A percentile compares a stretch with the other conserved stretches of the same genome.
Conservation (phyloP, 2,888 invertebrate genomes). For the Leptinotarsa rubiginosa region DNA sequence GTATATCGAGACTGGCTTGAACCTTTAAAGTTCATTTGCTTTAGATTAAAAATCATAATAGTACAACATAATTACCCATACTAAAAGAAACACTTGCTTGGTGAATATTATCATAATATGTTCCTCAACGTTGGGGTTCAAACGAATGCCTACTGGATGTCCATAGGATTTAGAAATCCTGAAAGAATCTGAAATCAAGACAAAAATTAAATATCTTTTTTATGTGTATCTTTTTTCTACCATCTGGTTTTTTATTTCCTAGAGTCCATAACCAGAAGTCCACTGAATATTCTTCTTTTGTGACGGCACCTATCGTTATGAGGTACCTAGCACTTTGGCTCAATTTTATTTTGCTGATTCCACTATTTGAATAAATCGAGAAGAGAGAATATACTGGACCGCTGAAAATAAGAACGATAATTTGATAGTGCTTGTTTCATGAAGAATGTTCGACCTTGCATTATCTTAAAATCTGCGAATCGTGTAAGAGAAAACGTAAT, state of each 20-base stretch:
- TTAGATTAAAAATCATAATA: no score
- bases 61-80: constrained; percentile 58
- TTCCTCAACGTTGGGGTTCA: constrained; percentile 63
- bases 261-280: constrained; percentile 75
- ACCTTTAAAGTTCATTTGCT: no score
- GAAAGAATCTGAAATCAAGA: constrained; percentile 42
- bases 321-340: constrained; percentile 69
- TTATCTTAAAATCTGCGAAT: no score
- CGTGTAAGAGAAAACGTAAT: no score
- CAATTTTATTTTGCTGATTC: constrained; percentile 64
- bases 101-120: constrained; percentile 66
- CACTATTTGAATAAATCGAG: constrained; percentile 66
- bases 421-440: no score
- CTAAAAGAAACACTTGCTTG: constrained; percentile 60
- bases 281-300: constrained; percentile 66
- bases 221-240: constrained; percentile 58
- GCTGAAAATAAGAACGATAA: constrained; percentile 26
- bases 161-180: constrained; percentile 49
- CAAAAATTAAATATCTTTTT: neutral
- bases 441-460: no score
- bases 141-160: constrained; percentile 58
- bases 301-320: constrained; percentile 67
- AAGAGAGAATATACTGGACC: constrained; percentile 70
- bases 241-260: constrained; percentile 69
- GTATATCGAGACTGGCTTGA: no score